Base-by-base conservation (phyloP, 1,140 invertebrate genomes). In the Bombus haemorrhoidalis region DNA sequence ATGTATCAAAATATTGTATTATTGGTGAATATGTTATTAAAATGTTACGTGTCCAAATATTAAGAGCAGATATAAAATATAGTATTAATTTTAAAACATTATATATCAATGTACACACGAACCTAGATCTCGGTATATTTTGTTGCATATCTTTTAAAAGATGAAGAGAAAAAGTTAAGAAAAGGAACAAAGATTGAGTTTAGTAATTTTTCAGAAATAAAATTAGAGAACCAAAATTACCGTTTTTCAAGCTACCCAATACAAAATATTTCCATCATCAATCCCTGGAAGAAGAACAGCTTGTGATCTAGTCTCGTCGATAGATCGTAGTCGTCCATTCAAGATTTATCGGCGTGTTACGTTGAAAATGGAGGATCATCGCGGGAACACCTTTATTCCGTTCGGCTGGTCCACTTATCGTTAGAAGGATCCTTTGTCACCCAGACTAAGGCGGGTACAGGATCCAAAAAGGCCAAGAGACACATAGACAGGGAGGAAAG, bases 271-370 rank as follows among this genome's bases (percentile, higher is more conserved):
- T 28, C n/a, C 8, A 13, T 13, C 28, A n/a, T 43, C 28, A 15
- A 73, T 74, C 22, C 18, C 18, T 69, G 34, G 25, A 37, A 18
- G 18, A 18, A 47, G 53, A 15, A 22, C 9, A 18, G 57, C 81
- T 64, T 34, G 66, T 62, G 80, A 90, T 76, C 79, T 72, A 59
- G 80, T 57, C 47, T 76, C 66, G 86, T 84, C 73, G 76, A 90
- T 84, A 77, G 73, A 87, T 84, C 64, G 32, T 53, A n/a, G 39
- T 82, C 76, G 88, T 90, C 76, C 76, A 9, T 68, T 18, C 62
- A 62, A 90, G 86, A 90, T 90, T 90, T 87, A 90, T 89, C 74
- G 85, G 41, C 39, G 71, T 62, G 79, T 84, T 85, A 68, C 69
- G 25, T 59, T 73, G 59, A 83, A 66, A 79, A 89, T 80, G 81